A percentile compares a stretch with the other conserved stretches of the same genome.
Evolutionary conservation across 2,113 vertebrate species (phyloP).

Genomic region (Eretmochelys imbricata): DNA sequence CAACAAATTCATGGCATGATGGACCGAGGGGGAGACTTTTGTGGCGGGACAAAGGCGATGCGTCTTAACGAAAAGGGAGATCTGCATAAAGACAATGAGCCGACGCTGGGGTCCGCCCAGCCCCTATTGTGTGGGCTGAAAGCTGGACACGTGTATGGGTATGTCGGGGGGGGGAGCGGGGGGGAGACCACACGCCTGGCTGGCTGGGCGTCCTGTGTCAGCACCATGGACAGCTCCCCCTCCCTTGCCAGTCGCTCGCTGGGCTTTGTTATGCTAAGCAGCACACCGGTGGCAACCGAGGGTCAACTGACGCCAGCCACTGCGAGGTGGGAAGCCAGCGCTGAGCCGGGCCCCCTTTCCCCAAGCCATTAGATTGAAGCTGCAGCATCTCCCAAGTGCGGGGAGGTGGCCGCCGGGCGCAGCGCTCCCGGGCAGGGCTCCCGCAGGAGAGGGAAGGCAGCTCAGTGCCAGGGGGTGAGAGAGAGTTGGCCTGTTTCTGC

Average conservation of each 20-base stretch:
- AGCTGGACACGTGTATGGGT: conserved; percentile 73
- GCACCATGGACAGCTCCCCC: conserved; percentile 81
- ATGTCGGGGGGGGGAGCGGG: not conserved
- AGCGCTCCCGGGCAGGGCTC: accelerated
- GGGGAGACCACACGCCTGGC: not conserved
- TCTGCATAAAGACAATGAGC: conserved; percentile 59
- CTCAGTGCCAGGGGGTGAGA: no score
- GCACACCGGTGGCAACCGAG: conserved; percentile 38
- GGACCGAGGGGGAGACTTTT: no score
- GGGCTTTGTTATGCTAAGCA: conserved; percentile 57
- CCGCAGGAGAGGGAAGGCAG: not conserved
- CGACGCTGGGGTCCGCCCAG: not conserved
- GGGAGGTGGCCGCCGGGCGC: accelerated
- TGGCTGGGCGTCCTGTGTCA: conserved; percentile 64
- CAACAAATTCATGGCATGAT: no score
- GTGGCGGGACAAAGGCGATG: no score
- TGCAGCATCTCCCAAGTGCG: not conserved
- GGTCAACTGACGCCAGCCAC: conserved; percentile 70
- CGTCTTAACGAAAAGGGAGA: conserved; percentile 11
- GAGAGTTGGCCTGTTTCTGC: no score
- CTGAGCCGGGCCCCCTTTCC: not conserved
- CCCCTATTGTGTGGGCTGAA: conserved; percentile 58
- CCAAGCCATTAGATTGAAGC: not conserved
- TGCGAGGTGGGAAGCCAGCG: not conserved
- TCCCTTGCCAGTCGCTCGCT: not conserved